A percentile compares a stretch with the other conserved stretches of the same genome.
These are phyloP conservation scores for Empis livida DNA, from an alignment of 2,888 invertebrate genomes.

Conservation along the genomic window DNA sequence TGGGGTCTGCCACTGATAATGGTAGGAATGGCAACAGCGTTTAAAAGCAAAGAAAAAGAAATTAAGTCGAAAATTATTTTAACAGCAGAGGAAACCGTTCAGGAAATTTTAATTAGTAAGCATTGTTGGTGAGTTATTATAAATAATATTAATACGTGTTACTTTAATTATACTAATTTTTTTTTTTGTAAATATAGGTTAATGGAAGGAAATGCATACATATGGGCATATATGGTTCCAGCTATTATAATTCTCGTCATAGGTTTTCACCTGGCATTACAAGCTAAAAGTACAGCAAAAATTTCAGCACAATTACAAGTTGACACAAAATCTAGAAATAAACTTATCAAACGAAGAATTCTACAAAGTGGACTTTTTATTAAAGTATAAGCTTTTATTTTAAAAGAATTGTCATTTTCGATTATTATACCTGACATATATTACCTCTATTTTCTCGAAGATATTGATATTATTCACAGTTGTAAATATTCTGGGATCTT, in stretches of 20 bases:
- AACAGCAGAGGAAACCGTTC: slow-evolving; percentile 11
- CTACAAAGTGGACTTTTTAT: slow-evolving; percentile 46
- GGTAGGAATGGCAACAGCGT: slow-evolving; percentile 38
- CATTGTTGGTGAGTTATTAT: slow-evolving; percentile 17
- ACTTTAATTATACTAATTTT: too few species aligned
- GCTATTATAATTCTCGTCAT: slow-evolving; percentile 36
- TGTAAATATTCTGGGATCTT: slow-evolving; percentile 30
- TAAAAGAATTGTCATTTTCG: background rate
- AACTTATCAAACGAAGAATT: slow-evolving; percentile 44
- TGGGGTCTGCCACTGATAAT: slow-evolving; percentile 39
- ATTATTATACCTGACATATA: too few species aligned
- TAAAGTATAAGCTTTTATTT: slow-evolving; percentile 26
- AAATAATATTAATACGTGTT: too few species aligned
- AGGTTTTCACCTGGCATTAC: slow-evolving; percentile 34
- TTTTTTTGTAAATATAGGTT: slow-evolving; percentile 12
- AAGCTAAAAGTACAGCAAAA: slow-evolving; percentile 43
- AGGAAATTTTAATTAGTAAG: slow-evolving; percentile 15
- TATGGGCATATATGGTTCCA: slow-evolving; percentile 31
- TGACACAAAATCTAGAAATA: slow-evolving; percentile 43
- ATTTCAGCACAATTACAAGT: slow-evolving; percentile 47
- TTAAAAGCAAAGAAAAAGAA: slow-evolving; percentile 38
- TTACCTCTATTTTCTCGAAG: slow-evolving; percentile 22
- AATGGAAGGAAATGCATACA: slow-evolving; percentile 19
- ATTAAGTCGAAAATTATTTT: slow-evolving; percentile 12
- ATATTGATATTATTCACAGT: slow-evolving; percentile 31